Percentiles rank a stretch among this genome's conserved stretches.
These are phyloP conservation scores for Palythoa caribaeorum DNA, from an alignment of 92 coral and sea anemone species.

Conservation along the genomic window DNA sequence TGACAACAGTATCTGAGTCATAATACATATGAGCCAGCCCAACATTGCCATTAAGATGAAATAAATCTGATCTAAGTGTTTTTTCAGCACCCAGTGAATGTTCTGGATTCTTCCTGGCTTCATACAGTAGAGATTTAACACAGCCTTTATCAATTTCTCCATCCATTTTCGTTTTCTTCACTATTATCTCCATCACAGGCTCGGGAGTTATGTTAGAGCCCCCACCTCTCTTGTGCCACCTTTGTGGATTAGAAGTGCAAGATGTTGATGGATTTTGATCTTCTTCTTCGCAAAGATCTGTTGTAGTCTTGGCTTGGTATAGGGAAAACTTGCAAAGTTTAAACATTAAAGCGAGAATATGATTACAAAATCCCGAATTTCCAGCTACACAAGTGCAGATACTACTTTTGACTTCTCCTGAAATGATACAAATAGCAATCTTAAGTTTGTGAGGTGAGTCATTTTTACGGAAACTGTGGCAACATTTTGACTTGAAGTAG, in stretches of 20 bases:
- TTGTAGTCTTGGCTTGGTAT: neutral
- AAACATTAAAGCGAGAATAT: slow-evolving; percentile 54
- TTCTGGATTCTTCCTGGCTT: neutral
- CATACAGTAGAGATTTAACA: slow-evolving; percentile 15
- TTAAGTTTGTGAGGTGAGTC: slow-evolving; percentile 38
- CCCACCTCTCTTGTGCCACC: slow-evolving; percentile 63
- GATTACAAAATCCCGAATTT: slow-evolving; percentile 50
- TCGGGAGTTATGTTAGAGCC: slow-evolving; percentile 46
- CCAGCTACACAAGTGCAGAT: slow-evolving; percentile 61
- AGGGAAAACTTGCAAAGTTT: slow-evolving; percentile 62
- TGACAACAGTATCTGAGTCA: neutral
- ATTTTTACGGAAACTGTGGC: slow-evolving; percentile 58
- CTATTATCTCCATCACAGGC: neutral
- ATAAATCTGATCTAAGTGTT: neutral
- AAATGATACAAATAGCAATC: slow-evolving; percentile 40
- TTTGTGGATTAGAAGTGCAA: neutral
- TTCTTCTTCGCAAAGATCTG: slow-evolving; percentile 27
- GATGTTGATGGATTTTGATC: slow-evolving; percentile 32
- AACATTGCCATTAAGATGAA: neutral
- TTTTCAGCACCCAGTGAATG: neutral
- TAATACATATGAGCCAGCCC: neutral
- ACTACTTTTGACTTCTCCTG: slow-evolving; percentile 41
- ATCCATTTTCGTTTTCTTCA: slow-evolving; percentile 37
- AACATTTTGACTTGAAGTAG: slow-evolving; percentile 48
- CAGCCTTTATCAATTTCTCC: neutral